These are phyloP conservation scores for Symphodus melops DNA, from an alignment of 2,113 vertebrate genomes.

Conservation along the genomic window DNA sequence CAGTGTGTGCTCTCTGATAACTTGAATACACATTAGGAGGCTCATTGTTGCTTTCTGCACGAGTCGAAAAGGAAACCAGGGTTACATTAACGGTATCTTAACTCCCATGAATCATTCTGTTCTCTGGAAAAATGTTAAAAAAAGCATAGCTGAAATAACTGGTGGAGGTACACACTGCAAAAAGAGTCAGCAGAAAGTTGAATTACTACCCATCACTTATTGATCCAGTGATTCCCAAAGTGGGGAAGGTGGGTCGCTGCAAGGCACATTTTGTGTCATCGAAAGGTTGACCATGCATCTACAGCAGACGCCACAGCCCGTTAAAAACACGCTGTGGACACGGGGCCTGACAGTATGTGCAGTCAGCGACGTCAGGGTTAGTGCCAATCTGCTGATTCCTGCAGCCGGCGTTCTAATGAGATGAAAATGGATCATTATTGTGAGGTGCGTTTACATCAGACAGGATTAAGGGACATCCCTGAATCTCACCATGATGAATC, in stretches of 20 bases:
- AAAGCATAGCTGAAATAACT: too few species aligned
- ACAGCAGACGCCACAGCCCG: not conserved
- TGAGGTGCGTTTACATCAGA: not conserved
- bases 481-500: not conserved
- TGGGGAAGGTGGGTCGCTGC: too few species aligned
- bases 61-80: not conserved
- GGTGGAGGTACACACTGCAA: too few species aligned
- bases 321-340: too few species aligned
- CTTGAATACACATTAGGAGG: slow-evolving; percentile 15
- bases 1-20: slow-evolving; percentile 7
- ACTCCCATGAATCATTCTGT: not conserved
- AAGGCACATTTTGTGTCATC: too few species aligned
- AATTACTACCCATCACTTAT: too few species aligned
- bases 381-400: not conserved
- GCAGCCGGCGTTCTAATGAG: not conserved
- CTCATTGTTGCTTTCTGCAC: not conserved
- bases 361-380: not conserved
- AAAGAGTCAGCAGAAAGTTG: too few species aligned
- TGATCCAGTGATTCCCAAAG: too few species aligned
- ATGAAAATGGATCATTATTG: not conserved
- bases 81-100: not conserved
- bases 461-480: slow-evolving; percentile 3
- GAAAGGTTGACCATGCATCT: too few species aligned
- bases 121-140: too few species aligned
- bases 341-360: too few species aligned